Evolutionary conservation across 2,797 vertebrate genomes (phyloP), one percentile per base, ranked within the genome.

Genomic region (Microctenopoma steveboyesi): DNA sequence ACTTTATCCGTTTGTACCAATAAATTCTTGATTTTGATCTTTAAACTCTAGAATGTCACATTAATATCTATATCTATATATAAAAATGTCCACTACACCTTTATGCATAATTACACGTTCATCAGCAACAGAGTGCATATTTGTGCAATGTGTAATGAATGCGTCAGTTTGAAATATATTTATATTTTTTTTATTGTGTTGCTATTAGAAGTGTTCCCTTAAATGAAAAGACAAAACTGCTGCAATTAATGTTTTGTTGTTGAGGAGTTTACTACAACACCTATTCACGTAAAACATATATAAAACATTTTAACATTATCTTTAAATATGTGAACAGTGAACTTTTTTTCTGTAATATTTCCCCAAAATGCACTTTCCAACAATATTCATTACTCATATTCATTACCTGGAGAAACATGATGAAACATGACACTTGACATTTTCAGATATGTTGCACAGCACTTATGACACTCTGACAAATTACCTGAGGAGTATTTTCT

Each of bases 31-130:
- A 49, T 37, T 69, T 71, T 69, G 15, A 50, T 8, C 27, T 72
- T 77, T 71, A 74, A 74, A 75, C 37, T 54, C 69, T 73, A 63
- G 27, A 70, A 74, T 83, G 5, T 76, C 46, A 64, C 56, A 75
- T 68, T 74, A 76, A 62, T 64, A 69, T 81, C 54, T 81, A 57
- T 22, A 22, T 22, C 22, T 22, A 60, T 68, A 64, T 46, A 55
- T 68, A 79, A 48, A 80, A 83, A 82, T 88, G 52, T 64, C 64
- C 9, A 25, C 43, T 63, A 7, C 35, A 61, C 12, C 22, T 68
- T 56, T 47, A 64, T 45, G 49, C 11, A 46, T 59, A 86, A 79
- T 52, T 3, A 28, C 37, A 71, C 37, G 72, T 49, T 25, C 72
- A 80, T 13, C 43, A 64, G 39, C 16, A 63, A 67, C 42, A 69